A percentile compares a stretch with the other conserved stretches of the same genome.
phyloP scores from a whole-genome alignment of 1,140 invertebrate species.

The Pomacea maculata region DNA sequence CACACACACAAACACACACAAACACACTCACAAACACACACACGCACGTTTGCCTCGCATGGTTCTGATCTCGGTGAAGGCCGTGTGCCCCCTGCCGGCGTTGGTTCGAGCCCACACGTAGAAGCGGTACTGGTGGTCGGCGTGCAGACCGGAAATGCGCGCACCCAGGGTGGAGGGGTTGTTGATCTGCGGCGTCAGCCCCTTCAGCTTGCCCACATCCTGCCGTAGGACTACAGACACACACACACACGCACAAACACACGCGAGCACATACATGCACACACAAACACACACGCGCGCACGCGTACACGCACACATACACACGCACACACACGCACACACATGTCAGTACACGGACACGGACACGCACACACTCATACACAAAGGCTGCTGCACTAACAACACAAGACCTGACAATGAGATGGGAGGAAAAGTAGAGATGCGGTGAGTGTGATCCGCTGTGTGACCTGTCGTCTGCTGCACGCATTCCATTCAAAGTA shows the following conservation, averaged over 20 bases:
- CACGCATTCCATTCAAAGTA: too few relatives aligned
- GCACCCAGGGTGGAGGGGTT: conserved; percentile 51
- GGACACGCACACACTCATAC: too few relatives aligned
- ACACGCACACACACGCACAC: neutral
- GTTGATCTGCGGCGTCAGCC: conserved; percentile 48
- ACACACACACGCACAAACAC: conserved; percentile 10
- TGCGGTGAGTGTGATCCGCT: too few relatives aligned
- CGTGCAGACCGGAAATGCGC: conserved; percentile 50
- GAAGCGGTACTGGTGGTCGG: conserved; percentile 51
- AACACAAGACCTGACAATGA: too few relatives aligned
- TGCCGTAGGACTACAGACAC: conserved; percentile 38
- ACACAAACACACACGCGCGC: neutral
- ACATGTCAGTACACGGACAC: neutral
- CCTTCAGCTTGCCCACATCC: conserved; percentile 37
- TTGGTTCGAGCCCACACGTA: conserved; percentile 57
- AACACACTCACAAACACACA: neutral
- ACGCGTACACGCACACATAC: conserved; percentile 4
- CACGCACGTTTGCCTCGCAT: conserved; percentile 25
- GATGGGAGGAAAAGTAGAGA: too few relatives aligned
- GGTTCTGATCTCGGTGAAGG: conserved; percentile 48
- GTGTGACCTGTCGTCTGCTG: too few relatives aligned
- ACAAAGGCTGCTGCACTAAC: too few relatives aligned
- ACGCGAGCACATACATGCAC: neutral
- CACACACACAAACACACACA: neutral
- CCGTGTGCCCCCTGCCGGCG: conserved; percentile 41